Percentiles rank a stretch among this genome's conserved stretches.
Conservation (phyloP, 2,113 vertebrate genomes). For the Accipiter cooperii region DNA sequence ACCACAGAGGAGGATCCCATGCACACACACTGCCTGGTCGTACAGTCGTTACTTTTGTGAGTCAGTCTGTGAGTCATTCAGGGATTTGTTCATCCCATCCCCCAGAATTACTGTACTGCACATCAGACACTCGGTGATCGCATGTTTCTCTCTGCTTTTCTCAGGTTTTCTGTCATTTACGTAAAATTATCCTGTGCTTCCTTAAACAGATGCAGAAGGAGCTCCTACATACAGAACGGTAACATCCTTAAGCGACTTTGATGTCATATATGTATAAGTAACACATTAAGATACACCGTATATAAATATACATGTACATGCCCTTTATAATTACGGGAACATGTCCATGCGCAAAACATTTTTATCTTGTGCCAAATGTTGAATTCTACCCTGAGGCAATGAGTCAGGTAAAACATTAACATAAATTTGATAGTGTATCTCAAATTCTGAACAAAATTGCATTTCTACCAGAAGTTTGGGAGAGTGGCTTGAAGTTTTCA, state of each 20-base stretch:
- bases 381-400: constrained; percentile 20
- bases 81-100: not conserved
- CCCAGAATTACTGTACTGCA: not conserved
- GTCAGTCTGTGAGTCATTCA: not conserved
- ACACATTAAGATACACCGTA: not conserved
- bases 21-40: not conserved
- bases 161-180: not conserved
- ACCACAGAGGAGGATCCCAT: not conserved
- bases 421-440: not conserved
- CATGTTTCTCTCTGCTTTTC: not conserved
- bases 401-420: constrained; percentile 29
- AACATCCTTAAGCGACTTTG: not conserved
- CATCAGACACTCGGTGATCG: not conserved
- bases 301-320: constrained; percentile 22
- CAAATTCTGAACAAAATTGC: constrained; percentile 16
- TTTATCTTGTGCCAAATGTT: constrained; percentile 50
- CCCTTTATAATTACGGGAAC: constrained; percentile 41
- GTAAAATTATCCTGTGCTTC: not conserved
- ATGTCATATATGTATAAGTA: not conserved
- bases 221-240: not conserved
- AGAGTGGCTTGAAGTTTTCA: not conserved
- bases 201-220: not conserved
- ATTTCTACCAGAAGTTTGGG: not conserved
- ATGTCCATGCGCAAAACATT: constrained; percentile 44
- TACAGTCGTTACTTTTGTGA: not conserved